phyloP scores from a whole-genome alignment of 2,888 invertebrate species.

The Yponomeuta sedellus region DNA sequence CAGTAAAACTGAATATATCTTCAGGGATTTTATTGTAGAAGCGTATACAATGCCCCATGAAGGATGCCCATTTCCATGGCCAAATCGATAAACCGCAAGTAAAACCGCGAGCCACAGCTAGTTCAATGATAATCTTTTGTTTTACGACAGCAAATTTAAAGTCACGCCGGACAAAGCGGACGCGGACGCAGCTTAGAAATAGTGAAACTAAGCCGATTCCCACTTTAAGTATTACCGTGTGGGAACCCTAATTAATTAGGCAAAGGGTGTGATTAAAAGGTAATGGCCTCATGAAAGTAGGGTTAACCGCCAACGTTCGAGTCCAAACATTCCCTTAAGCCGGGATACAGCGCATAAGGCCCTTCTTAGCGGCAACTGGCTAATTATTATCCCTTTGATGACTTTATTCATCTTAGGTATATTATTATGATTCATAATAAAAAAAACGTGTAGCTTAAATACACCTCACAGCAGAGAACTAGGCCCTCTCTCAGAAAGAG shows the following conservation, averaged over 20 bases:
- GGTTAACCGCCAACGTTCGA: slow-evolving; percentile 30
- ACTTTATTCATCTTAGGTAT: neutral
- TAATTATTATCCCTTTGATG: slow-evolving; percentile 2
- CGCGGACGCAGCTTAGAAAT: neutral
- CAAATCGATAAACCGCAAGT: too few species aligned
- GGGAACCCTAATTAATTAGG: slow-evolving; percentile 63
- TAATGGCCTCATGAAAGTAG: slow-evolving; percentile 49
- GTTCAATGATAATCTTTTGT: neutral
- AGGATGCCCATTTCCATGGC: too few species aligned
- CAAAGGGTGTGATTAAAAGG: slow-evolving; percentile 54
- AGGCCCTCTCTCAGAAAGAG: too few species aligned
- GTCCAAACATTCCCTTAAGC: slow-evolving; percentile 22
- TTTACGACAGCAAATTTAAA: neutral
- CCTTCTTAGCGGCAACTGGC: neutral
- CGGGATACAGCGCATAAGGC: slow-evolving; percentile 14
- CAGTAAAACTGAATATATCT: too few species aligned
- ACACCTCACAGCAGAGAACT: too few species aligned
- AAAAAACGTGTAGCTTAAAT: too few species aligned
- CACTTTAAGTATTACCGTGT: slow-evolving; percentile 41
- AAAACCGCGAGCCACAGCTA: too few species aligned
- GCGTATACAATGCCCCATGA: too few species aligned
- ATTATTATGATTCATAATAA: too few species aligned
- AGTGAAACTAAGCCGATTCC: slow-evolving; percentile 37
- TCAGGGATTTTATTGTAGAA: too few species aligned
- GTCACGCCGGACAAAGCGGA: neutral